Conservation (phyloP, 1,140 invertebrate species). For the Heliconius nattereri region DNA sequence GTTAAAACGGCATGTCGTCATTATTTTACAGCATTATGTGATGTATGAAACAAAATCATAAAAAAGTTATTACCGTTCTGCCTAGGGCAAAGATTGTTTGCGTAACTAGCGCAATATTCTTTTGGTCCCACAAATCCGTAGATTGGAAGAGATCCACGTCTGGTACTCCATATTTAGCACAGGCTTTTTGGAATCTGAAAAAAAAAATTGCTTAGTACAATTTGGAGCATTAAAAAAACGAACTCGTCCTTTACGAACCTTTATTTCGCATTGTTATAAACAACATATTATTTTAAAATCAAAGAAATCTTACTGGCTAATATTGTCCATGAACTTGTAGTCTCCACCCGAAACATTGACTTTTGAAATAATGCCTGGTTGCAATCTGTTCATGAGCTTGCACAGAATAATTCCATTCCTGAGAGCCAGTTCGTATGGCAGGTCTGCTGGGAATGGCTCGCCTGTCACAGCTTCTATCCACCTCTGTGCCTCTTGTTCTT, state of each 20-base stretch:
- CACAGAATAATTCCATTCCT: conserved; percentile 91
- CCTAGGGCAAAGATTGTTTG: conserved; percentile 94
- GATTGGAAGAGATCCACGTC: conserved; percentile 97
- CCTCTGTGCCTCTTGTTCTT: conserved; percentile 90
- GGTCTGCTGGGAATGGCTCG: conserved; percentile 86
- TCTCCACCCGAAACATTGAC: conserved; percentile 93
- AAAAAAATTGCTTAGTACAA: not conserved
- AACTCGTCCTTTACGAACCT: not conserved
- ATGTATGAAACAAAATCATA: not conserved
- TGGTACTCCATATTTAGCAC: conserved; percentile 92
- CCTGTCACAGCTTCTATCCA: conserved; percentile 94
- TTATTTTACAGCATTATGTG: not conserved
- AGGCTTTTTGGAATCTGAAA: conserved; percentile 92
- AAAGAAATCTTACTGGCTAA: conserved; percentile 87
- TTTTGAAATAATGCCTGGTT: conserved; percentile 92
- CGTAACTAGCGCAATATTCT: conserved; percentile 94
- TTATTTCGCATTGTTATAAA: not conserved
- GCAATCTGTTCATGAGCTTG: conserved; percentile 92
- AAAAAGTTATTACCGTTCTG: conserved; percentile 84
- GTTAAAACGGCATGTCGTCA: too few relatives aligned
- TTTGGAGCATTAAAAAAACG: not conserved
- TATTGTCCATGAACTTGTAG: conserved; percentile 89
- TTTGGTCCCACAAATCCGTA: conserved; percentile 95
- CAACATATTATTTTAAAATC: too few relatives aligned
- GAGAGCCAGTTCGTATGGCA: conserved; percentile 89